Percentiles rank a stretch among this genome's conserved stretches.
These are phyloP conservation scores for Pteruthius melanotis DNA, from an alignment of 2,113 vertebrate genomes.

Conservation along the genomic window DNA sequence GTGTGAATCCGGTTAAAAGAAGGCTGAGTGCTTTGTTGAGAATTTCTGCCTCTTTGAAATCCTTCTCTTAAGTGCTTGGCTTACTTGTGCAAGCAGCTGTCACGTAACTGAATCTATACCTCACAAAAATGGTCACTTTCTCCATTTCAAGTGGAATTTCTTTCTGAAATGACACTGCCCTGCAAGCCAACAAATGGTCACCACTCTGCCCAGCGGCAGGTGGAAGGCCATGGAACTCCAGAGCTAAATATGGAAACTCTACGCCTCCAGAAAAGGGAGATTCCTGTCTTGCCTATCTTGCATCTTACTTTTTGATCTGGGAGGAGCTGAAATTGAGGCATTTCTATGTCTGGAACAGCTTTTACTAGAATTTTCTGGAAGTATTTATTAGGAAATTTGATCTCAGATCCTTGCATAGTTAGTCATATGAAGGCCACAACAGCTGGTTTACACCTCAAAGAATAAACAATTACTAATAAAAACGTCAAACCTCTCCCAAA, in stretches of 20 bases:
- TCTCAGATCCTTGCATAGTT: not conserved
- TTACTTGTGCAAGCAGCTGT: conserved; percentile 42
- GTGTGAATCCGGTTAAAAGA: not conserved
- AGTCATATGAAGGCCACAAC: not conserved
- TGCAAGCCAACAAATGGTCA: conserved; percentile 31
- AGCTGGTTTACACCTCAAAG: conserved; percentile 6
- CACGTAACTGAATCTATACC: not conserved
- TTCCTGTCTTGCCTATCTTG: not conserved
- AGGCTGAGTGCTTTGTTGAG: not conserved
- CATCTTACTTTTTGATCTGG: not conserved
- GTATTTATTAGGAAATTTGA: not conserved
- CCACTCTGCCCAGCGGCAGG: conserved; percentile 5
- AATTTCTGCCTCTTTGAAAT: not conserved
- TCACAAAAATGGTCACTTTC: conserved; percentile 47
- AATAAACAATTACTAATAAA: conserved; percentile 12
- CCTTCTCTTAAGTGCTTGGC: not conserved
- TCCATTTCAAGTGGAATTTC: conserved; percentile 49
- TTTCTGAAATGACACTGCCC: conserved; percentile 4
- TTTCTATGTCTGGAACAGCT: not conserved
- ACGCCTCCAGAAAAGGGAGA: not conserved
- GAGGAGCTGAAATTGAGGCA: not conserved
- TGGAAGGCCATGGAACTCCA: conserved; percentile 11
- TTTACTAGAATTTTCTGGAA: not conserved
- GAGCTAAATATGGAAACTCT: conserved; percentile 44
- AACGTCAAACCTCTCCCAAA: not conserved